phyloP scores from a whole-genome alignment of 1,140 invertebrate genomes.

The Orius insidiosus region DNA sequence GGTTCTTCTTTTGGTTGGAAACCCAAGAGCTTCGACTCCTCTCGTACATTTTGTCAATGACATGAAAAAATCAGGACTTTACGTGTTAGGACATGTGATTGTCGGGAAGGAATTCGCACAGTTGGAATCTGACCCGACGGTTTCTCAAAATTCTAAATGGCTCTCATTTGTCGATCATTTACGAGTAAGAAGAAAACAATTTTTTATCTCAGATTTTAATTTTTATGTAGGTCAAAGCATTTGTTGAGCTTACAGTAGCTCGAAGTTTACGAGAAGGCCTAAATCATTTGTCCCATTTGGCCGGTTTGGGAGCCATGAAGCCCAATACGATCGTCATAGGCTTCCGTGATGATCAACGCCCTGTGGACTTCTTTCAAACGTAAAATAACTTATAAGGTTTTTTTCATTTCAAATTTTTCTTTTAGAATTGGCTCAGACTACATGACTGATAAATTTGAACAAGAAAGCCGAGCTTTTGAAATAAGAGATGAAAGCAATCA shows the following conservation, averaged over 20 bases:
- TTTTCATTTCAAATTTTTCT: constrained; percentile 3
- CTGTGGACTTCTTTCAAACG: constrained; percentile 54
- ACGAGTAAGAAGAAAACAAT: constrained; percentile 32
- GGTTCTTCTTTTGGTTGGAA: constrained; percentile 81
- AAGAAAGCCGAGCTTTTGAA: constrained; percentile 13
- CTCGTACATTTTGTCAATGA: constrained; percentile 97
- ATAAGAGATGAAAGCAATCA: constrained; percentile 17
- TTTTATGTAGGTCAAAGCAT: constrained; percentile 67
- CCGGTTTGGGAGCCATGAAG: constrained; percentile 96
- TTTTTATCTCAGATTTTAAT: background rate
- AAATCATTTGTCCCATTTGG: constrained; percentile 77
- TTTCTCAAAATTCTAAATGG: constrained; percentile 70
- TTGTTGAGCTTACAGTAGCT: constrained; percentile 86
- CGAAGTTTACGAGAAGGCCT: constrained; percentile 70
- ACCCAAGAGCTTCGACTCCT: constrained; percentile 74
- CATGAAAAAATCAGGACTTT: constrained; percentile 93
- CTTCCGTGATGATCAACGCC: constrained; percentile 64
- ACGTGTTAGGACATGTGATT: constrained; percentile 85
- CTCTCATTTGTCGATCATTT: constrained; percentile 71
- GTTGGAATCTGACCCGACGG: constrained; percentile 43
- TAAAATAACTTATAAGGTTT: constrained; percentile 19
- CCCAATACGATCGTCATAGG: constrained; percentile 88
- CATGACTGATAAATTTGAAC: constrained; percentile 17
- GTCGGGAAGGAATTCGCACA: constrained; percentile 36
- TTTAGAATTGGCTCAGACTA: constrained; percentile 18